Conservation (phyloP, 2,888 invertebrate genomes). For the Dynastes tityus region DNA sequence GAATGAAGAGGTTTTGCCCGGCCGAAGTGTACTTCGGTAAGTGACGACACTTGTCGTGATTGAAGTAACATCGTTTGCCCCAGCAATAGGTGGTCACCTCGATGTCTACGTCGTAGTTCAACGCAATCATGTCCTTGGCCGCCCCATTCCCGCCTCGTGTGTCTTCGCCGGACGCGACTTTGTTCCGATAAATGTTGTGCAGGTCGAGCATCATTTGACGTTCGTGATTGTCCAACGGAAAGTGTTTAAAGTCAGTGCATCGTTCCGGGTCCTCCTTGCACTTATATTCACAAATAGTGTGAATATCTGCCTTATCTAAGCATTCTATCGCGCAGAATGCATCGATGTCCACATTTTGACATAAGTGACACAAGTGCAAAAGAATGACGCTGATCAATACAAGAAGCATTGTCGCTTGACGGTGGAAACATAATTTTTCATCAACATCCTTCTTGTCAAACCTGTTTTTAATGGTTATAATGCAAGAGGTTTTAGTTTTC, state of each 20-base stretch:
- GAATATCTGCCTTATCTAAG: not conserved
- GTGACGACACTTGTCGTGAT: conserved; percentile 33
- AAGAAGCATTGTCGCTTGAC: not conserved
- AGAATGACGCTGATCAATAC: not conserved
- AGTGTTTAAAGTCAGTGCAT: not conserved
- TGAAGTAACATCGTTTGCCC: conserved; percentile 24
- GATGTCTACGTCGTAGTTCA: conserved; percentile 40
- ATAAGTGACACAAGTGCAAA: not conserved
- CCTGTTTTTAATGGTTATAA: too few relatives aligned
- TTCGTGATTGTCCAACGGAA: not conserved
- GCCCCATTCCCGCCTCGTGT: conserved; percentile 18
- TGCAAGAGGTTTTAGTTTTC: too few relatives aligned
- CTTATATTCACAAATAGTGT: conserved; percentile 25
- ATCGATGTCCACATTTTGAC: not conserved
- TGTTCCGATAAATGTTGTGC: conserved; percentile 30
- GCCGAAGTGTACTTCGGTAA: conserved; percentile 24
- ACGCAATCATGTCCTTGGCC: conserved; percentile 27
- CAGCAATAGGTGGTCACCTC: conserved; percentile 33
- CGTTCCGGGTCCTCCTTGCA: not conserved
- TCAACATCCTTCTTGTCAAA: too few relatives aligned
- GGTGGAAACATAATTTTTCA: not conserved
- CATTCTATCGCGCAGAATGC: conserved; percentile 23
- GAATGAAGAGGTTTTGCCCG: conserved; percentile 39
- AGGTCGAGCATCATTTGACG: conserved; percentile 30
- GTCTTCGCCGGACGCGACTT: conserved; percentile 34